A percentile compares a stretch with the other conserved stretches of the same genome.
These are phyloP conservation scores for Columba guinea DNA, from an alignment of 2,797 vertebrate genomes.

Conservation along the genomic window DNA sequence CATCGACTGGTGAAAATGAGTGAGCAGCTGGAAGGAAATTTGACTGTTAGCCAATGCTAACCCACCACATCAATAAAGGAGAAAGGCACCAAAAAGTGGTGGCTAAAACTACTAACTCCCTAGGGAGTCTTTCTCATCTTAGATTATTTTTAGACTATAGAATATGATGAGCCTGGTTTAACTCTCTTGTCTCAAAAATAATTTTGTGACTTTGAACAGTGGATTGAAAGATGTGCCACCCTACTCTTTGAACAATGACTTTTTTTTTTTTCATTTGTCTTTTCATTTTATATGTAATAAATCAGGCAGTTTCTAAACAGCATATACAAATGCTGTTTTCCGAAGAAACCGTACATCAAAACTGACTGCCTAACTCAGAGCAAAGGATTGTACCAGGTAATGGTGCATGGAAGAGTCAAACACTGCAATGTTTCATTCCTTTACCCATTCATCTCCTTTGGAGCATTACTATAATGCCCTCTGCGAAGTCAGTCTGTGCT, in stretches of 20 bases:
- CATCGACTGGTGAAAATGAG: neutral
- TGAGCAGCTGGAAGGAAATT: neutral
- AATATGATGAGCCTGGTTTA: neutral
- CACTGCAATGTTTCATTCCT: neutral
- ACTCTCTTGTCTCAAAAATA: neutral
- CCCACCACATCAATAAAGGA: neutral
- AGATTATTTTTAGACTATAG: neutral
- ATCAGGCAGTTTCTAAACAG: neutral
- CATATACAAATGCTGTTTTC: neutral
- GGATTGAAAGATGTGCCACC: neutral
- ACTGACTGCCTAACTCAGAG: neutral
- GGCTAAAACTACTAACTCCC: neutral
- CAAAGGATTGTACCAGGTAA: neutral
- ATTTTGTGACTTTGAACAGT: neutral
- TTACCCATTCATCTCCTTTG: neutral
- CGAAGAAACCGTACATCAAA: neutral
- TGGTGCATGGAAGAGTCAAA: neutral
- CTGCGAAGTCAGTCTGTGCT: neutral
- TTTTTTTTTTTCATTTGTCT: neutral
- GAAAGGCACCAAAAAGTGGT: neutral
- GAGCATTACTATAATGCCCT: neutral
- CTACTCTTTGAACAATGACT: neutral
- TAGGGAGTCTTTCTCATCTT: neutral
- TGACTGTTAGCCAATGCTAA: neutral
- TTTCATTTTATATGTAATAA: neutral